Percentiles rank a stretch among this genome's conserved stretches.
Conservation (phyloP, 2,797 vertebrate species). For the Halcyon badia region DNA sequence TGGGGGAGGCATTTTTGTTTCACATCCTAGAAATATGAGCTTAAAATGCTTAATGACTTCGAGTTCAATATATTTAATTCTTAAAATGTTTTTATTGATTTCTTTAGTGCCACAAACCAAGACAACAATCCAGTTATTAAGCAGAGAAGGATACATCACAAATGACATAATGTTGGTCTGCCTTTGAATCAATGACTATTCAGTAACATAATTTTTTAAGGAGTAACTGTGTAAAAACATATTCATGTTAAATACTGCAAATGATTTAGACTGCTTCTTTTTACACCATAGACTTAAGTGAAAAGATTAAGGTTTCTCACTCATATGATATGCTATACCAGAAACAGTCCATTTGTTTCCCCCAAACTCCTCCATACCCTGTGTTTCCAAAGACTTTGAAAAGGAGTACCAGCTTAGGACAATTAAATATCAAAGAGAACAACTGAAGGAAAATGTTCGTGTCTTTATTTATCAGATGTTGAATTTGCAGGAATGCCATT, state of each 20-base stretch:
- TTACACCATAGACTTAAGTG: neutral
- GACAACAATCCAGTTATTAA: neutral
- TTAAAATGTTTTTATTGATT: neutral
- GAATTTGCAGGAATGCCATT: neutral
- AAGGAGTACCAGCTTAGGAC: neutral
- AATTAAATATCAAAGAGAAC: neutral
- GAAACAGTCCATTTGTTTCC: neutral
- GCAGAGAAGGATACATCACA: neutral
- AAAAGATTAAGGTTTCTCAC: neutral
- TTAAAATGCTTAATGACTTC: neutral
- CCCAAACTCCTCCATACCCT: rapidly evolving
- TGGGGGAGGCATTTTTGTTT: neutral
- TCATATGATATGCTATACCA: neutral
- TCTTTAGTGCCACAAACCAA: neutral
- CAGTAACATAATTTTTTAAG: neutral
- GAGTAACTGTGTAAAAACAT: neutral
- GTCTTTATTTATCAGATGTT: neutral
- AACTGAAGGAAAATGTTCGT: neutral
- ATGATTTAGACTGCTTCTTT: neutral
- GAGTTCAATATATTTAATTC: neutral
- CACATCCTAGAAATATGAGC: neutral
- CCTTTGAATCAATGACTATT: neutral
- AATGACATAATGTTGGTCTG: neutral
- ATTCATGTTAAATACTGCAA: neutral
- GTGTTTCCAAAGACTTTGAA: neutral